These are phyloP conservation scores for Heliconius sara DNA, from an alignment of 2,888 invertebrate species.

Conservation along the genomic window DNA sequence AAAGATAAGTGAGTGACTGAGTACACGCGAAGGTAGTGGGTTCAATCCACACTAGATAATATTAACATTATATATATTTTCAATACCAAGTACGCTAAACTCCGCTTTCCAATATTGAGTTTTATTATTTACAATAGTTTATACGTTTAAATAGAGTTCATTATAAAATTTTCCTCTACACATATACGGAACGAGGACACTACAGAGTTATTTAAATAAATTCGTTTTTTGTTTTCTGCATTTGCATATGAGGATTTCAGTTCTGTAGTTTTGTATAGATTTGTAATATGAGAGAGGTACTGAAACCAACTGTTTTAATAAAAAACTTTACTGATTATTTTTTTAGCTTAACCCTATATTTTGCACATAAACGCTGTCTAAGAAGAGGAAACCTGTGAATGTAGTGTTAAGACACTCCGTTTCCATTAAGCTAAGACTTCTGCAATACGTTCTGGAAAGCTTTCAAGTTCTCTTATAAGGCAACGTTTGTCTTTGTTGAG, in stretches of 20 bases:
- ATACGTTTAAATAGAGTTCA: neutral
- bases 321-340: neutral
- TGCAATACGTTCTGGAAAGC: too few species aligned
- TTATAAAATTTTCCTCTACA: neutral
- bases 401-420: too few species aligned
- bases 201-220: slow-evolving; percentile 5
- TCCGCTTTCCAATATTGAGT: neutral
- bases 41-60: too few species aligned
- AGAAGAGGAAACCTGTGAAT: too few species aligned
- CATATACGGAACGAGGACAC: neutral
- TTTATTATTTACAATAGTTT: neutral
- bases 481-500: too few species aligned
- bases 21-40: too few species aligned
- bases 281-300: neutral
- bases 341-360: too few species aligned
- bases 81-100: neutral
- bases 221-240: neutral
- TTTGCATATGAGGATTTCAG: neutral
- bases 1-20: too few species aligned
- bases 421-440: too few species aligned
- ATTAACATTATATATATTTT: too few species aligned
- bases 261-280: neutral
- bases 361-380: too few species aligned
- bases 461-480: too few species aligned
- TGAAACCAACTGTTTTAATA: neutral